Percentiles rank a stretch among this genome's conserved stretches.
Conservation (phyloP, 2,113 vertebrate species). For the Procavia capensis region DNA sequence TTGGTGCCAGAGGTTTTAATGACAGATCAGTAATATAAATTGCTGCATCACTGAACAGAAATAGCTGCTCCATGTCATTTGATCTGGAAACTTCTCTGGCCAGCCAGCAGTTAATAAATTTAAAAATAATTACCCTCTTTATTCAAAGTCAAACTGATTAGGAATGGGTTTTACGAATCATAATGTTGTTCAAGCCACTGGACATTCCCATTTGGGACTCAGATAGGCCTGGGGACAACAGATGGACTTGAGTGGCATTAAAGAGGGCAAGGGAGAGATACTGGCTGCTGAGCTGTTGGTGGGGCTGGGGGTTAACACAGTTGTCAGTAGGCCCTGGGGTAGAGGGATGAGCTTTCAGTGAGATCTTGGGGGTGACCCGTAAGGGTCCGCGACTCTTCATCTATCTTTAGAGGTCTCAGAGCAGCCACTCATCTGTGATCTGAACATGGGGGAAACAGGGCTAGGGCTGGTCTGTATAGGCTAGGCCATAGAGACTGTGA, state of each 20-base stretch:
- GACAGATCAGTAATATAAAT: slow-evolving; percentile 70
- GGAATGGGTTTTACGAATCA: slow-evolving; percentile 65
- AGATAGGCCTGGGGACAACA: slow-evolving; percentile 48
- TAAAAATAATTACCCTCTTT: slow-evolving; percentile 81
- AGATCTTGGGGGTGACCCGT: too few species aligned
- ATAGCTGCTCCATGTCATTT: slow-evolving; percentile 78
- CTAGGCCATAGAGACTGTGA: background rate
- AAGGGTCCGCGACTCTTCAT: background rate
- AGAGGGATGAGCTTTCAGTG: background rate
- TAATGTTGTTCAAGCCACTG: slow-evolving; percentile 62
- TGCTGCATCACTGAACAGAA: slow-evolving; percentile 83
- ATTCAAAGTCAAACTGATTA: slow-evolving; percentile 68
- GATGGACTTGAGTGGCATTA: background rate
- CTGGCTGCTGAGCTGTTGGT: background rate
- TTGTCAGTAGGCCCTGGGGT: background rate
- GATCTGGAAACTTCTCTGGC: slow-evolving; percentile 79
- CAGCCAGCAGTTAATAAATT: slow-evolving; percentile 83
- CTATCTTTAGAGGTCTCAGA: background rate
- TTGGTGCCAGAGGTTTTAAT: slow-evolving; percentile 72
- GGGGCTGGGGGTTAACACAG: background rate
- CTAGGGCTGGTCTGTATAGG: background rate
- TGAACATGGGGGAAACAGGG: background rate
- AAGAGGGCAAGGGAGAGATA: slow-evolving; percentile 34
- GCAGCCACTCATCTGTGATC: background rate
- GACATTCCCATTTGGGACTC: background rate